These are phyloP conservation scores for Drosophila littoralis DNA, from an alignment of 1,140 invertebrate genomes.

Conservation along the genomic window DNA sequence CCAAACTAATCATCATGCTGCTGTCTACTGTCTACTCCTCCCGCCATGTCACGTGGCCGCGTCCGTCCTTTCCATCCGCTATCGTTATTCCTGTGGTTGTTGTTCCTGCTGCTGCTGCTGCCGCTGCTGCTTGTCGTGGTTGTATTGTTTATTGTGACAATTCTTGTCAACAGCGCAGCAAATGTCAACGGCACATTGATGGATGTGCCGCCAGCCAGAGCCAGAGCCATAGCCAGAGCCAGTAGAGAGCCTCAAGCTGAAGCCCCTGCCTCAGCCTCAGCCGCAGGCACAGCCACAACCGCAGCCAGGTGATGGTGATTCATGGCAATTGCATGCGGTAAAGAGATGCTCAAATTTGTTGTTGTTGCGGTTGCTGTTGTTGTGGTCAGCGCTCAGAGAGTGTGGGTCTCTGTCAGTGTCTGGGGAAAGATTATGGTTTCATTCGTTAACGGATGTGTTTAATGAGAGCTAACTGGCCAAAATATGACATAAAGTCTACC, in stretches of 20 bases:
- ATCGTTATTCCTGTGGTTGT: constrained; percentile 53
- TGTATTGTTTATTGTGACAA: constrained; percentile 83
- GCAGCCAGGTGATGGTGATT: constrained; percentile 77
- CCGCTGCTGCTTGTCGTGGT: constrained; percentile 60
- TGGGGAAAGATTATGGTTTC: constrained; percentile 17
- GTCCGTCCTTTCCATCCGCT: constrained; percentile 41
- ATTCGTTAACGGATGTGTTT: constrained; percentile 9
- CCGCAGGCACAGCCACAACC: constrained; percentile 16
- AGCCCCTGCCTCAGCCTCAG: constrained; percentile 10
- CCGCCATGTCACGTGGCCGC: constrained; percentile 70
- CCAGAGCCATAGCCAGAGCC: constrained; percentile 18
- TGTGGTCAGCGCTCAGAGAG: constrained; percentile 36
- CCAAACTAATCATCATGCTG: constrained; percentile 77
- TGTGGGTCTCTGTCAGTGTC: background rate
- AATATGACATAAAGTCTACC: background rate
- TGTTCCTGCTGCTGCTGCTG: constrained; percentile 37
- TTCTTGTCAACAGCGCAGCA: constrained; percentile 79
- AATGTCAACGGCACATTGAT: constrained; percentile 82
- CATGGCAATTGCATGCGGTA: constrained; percentile 79
- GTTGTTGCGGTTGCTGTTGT: constrained; percentile 36
- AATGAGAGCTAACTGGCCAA: constrained; percentile 15
- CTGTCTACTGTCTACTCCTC: constrained; percentile 37
- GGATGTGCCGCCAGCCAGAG: constrained; percentile 68
- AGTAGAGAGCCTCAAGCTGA: constrained; percentile 20
- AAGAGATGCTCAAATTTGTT: constrained; percentile 68